Conservation (phyloP, 2,113 vertebrate species). For the Phalacrocorax aristotelis region DNA sequence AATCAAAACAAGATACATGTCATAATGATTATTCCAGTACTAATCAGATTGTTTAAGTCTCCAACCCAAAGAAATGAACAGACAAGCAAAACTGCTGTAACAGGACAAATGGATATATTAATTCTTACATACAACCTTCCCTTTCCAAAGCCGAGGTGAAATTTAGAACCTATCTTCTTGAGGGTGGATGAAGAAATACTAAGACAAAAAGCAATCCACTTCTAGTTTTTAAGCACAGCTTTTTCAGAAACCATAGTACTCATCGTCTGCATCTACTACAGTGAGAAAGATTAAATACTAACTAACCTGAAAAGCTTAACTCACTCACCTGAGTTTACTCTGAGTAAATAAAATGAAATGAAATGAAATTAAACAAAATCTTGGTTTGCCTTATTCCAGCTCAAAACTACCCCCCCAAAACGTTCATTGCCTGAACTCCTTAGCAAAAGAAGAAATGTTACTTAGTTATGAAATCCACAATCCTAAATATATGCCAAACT, state of each 20-base stretch:
- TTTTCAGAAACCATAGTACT: neutral
- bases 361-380: neutral
- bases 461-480: neutral
- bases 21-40: neutral
- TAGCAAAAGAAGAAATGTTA: neutral
- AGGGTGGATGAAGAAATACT: neutral
- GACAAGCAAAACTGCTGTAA: neutral
- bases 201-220: neutral
- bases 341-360: neutral
- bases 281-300: neutral
- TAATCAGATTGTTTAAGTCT: neutral
- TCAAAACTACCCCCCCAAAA: neutral
- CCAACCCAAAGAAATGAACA: neutral
- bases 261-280: neutral
- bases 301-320: neutral
- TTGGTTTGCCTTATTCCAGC: neutral
- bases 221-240: neutral
- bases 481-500: neutral
- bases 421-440: neutral
- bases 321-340: neutral
- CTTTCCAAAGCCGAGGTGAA: neutral
- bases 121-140: neutral
- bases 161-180: neutral
- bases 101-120: neutral
- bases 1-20: neutral